These are phyloP conservation scores for Chelonus formosanus DNA, from an alignment of 2,888 invertebrate genomes.

Conservation along the genomic window DNA sequence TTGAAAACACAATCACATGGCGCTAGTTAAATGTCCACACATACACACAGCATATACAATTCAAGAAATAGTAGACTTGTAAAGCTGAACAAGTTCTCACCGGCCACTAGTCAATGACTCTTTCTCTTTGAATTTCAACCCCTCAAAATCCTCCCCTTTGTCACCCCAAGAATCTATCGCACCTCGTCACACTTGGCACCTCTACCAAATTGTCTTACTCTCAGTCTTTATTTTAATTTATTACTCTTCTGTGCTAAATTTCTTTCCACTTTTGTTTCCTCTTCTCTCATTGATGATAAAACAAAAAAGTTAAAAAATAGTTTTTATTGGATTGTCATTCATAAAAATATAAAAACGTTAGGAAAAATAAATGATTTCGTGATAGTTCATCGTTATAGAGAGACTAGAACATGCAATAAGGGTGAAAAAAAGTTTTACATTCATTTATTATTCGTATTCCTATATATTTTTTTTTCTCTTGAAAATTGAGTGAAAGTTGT, in stretches of 20 bases:
- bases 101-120: conserved; percentile 15
- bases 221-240: background rate
- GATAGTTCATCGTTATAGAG: too few species aligned
- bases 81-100: conserved; percentile 26
- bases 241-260: too few species aligned
- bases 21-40: conserved; percentile 13
- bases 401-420: conserved; percentile 6
- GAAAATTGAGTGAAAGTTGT: too few species aligned
- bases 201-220: conserved; percentile 1
- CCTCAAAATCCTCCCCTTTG: conserved; percentile 7
- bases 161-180: conserved; percentile 12
- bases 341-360: background rate
- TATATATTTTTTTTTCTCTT: too few species aligned
- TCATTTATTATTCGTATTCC: too few species aligned
- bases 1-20: conserved; percentile 10
- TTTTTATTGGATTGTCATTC: background rate
- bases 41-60: background rate
- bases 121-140: conserved; percentile 10
- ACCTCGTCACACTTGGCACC: conserved; percentile 23
- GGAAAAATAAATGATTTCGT: background rate
- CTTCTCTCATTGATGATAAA: too few species aligned
- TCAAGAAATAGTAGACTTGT: conserved; percentile 10
- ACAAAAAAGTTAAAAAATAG: too few species aligned
- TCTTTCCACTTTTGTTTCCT: too few species aligned
- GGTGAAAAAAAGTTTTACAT: conserved; percentile 5